A percentile compares a stretch with the other conserved stretches of the same genome.
phyloP scores from a whole-genome alignment of 2,797 vertebrate species.

The Alauda arvensis region DNA sequence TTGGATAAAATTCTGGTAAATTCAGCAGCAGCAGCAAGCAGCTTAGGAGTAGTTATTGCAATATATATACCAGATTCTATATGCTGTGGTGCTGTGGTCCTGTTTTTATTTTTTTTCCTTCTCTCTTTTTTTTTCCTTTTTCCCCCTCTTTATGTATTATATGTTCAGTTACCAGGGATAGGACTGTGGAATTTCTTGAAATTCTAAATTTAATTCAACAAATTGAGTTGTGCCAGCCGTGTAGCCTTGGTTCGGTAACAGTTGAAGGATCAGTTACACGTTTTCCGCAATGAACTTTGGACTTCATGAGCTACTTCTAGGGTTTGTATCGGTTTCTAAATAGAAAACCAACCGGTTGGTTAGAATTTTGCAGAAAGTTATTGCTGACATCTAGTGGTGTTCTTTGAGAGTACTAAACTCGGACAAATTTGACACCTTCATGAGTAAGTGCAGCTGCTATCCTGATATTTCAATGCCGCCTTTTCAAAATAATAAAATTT shows the following conservation, averaged over 20 bases:
- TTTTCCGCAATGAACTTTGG: neutral
- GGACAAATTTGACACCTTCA: neutral
- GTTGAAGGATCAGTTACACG: rapidly evolving
- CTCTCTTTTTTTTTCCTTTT: neutral
- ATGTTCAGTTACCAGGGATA: neutral
- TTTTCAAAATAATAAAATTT: neutral
- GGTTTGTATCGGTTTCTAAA: rapidly evolving
- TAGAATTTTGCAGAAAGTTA: neutral
- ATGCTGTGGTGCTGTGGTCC: neutral
- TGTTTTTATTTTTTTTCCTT: neutral
- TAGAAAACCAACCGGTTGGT: rapidly evolving
- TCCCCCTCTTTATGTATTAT: neutral
- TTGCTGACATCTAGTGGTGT: constrained; percentile 48
- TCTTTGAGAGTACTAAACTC: neutral
- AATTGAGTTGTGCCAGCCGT: neutral
- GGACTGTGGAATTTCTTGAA: neutral
- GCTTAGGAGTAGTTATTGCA: neutral
- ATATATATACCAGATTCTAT: neutral
- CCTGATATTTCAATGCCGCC: neutral
- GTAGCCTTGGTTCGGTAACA: neutral
- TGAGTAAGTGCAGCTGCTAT: neutral
- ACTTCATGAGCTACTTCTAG: rapidly evolving
- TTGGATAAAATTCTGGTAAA: constrained; percentile 1
- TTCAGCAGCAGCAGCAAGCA: neutral
- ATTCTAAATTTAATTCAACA: neutral